Percentiles rank a stretch among this genome's conserved stretches.
Conservation (phyloP, 2,888 invertebrate species). For the Campoplex capitator region DNA sequence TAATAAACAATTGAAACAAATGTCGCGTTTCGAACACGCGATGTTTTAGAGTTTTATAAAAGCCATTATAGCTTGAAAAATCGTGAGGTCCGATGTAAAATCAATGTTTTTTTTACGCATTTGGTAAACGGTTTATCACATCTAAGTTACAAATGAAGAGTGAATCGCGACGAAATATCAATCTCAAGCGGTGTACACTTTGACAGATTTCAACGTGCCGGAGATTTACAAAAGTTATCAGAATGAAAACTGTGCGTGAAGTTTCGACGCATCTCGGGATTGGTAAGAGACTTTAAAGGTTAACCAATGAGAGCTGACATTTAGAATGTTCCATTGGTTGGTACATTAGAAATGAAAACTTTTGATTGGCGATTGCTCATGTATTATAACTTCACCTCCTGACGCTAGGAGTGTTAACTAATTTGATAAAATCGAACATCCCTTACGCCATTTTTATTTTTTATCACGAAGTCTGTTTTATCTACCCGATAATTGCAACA, state of each 20-base stretch:
- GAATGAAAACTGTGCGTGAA: neutral
- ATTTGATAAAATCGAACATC: neutral
- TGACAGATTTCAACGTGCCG: constrained; percentile 57
- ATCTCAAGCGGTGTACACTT: constrained; percentile 47
- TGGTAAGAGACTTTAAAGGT: neutral
- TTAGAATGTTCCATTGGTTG: neutral
- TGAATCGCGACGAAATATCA: constrained; percentile 50
- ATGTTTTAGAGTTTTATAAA: neutral
- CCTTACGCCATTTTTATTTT: no score
- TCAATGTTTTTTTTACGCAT: neutral
- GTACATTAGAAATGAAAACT: neutral
- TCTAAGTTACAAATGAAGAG: constrained; percentile 27
- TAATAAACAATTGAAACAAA: constrained; percentile 36
- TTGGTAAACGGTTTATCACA: neutral
- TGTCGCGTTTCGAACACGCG: neutral
- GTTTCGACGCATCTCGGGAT: neutral
- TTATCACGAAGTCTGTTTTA: no score
- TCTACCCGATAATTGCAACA: no score
- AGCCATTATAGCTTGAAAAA: neutral
- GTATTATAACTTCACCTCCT: neutral
- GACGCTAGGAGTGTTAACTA: neutral
- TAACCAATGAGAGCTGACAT: neutral
- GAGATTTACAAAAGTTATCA: neutral
- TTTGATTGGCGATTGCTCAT: neutral
- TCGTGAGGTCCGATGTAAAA: neutral